These are phyloP conservation scores for Limosa lapponica DNA, from an alignment of 2,797 vertebrate species.

Conservation along the genomic window DNA sequence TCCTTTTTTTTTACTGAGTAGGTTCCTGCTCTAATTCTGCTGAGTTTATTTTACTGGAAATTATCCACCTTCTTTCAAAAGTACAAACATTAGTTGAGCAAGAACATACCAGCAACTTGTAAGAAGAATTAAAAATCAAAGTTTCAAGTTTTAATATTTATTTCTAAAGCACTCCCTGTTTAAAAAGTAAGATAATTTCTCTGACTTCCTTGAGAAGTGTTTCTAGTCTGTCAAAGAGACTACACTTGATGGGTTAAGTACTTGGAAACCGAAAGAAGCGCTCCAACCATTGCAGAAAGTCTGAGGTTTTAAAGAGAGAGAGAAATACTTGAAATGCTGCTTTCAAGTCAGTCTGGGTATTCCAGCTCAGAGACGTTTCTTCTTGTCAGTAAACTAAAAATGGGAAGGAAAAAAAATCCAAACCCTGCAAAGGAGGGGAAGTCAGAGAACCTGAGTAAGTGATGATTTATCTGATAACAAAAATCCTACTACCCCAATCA, in stretches of 20 bases:
- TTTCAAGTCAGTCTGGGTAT: neutral
- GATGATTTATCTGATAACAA: constrained; percentile 46
- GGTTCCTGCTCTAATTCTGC: neutral
- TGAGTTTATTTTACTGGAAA: neutral
- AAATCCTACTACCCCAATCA: neutral
- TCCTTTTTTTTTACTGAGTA: neutral
- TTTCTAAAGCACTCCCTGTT: neutral
- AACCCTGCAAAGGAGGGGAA: neutral
- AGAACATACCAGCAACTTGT: neutral
- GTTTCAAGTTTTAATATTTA: neutral
- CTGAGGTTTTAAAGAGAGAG: neutral
- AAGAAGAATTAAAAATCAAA: neutral
- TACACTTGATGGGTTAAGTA: neutral
- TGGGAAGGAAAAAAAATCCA: neutral
- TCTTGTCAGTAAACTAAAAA: constrained; percentile 43
- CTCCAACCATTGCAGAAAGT: neutral
- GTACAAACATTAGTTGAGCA: neutral
- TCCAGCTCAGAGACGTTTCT: neutral
- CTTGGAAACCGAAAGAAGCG: neutral
- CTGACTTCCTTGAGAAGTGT: neutral
- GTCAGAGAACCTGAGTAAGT: neutral
- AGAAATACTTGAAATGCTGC: neutral
- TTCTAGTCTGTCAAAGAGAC: neutral
- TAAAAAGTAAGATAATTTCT: neutral
- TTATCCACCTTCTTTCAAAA: neutral